Conservation (phyloP, 1,140 invertebrate genomes). For the Hermetia illucens region DNA sequence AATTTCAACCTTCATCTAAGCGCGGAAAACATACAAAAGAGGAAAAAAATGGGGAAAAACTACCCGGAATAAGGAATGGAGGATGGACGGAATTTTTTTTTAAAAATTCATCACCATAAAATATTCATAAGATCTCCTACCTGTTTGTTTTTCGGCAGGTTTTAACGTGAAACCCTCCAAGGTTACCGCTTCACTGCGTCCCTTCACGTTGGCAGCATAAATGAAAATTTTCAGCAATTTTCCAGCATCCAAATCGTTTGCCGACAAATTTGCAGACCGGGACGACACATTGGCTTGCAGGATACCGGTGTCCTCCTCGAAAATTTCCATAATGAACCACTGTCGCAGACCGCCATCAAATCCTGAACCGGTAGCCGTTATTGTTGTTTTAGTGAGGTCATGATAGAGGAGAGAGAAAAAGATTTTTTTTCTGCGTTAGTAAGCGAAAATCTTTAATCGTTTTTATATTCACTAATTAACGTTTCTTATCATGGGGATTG, state of each 20-base stretch:
- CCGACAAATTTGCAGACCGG: slow-evolving; percentile 47
- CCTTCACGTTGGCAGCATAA: slow-evolving; percentile 44
- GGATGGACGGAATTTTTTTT: slow-evolving; percentile 26
- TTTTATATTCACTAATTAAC: too few relatives aligned
- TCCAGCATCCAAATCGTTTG: slow-evolving; percentile 52
- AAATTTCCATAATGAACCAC: slow-evolving; percentile 57
- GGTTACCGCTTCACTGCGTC: slow-evolving; percentile 39
- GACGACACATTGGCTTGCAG: slow-evolving; percentile 53
- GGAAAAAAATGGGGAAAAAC: slow-evolving; percentile 9
- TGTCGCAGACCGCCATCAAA: slow-evolving; percentile 66
- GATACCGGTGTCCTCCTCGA: slow-evolving; percentile 47
- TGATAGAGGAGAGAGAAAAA: too few relatives aligned
- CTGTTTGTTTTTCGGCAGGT: slow-evolving; percentile 64
- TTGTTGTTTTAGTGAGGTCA: too few relatives aligned
- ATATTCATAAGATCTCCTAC: slow-evolving; percentile 34
- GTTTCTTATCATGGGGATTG: too few relatives aligned
- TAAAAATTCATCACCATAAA: slow-evolving; percentile 12
- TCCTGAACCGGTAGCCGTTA: too few relatives aligned
- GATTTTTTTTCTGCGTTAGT: too few relatives aligned
- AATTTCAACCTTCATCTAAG: too few relatives aligned
- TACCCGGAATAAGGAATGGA: slow-evolving; percentile 14
- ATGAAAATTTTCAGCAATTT: slow-evolving; percentile 51
- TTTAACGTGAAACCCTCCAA: slow-evolving; percentile 54
- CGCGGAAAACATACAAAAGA: too few relatives aligned
- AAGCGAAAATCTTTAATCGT: too few relatives aligned